Evolutionary conservation across 1,140 invertebrate species (phyloP), one percentile per base, ranked within the genome.

Genomic region (Drosophila lini): DNA sequence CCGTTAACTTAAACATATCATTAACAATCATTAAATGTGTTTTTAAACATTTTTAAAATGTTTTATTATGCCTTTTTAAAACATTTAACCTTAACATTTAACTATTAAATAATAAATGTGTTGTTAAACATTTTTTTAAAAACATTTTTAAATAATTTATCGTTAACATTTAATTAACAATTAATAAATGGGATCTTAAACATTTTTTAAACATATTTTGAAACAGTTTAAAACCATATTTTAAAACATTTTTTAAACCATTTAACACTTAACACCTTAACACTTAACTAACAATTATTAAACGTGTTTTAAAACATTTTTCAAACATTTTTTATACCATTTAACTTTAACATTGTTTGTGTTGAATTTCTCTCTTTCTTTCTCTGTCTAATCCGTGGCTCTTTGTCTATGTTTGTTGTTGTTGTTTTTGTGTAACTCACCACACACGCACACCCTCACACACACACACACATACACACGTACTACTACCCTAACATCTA

Each of bases 381-480:
- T 81, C 81, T 81, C 63, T 81, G 44, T 81, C 74, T 81, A 52
- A 22, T 69, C 68, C 53, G 74, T 78, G 76, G 58, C 55, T 34
- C 7, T 38, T 25, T 70, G 48, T 42, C 19, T 53, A 52, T 52
- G 50, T 55, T 38, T 55, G 34, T 55, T 50, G 47, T 55, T 53
- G 50, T 56, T 76, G 44, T 48, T 48, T 45, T 53, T 77, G 63
- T 77, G 74, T 76, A 44, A 57, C 32, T 41, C 68, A 61, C 57
- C 68, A 79, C 58, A 36, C 38, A 45, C 31, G 32, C 36, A 16
- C 45, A 59, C 62, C n/a, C 68, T 55, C 44, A 64, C 76, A 59
- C 36, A 32, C 36, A 56, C 48, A 48, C 53, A 82, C 74, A 47
- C 32, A 47, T 25, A 50, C 32, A 63, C 57, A 52, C 56, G 69